These are phyloP conservation scores for Odontothrips loti DNA, from an alignment of 2,888 invertebrate species.

Conservation along the genomic window DNA sequence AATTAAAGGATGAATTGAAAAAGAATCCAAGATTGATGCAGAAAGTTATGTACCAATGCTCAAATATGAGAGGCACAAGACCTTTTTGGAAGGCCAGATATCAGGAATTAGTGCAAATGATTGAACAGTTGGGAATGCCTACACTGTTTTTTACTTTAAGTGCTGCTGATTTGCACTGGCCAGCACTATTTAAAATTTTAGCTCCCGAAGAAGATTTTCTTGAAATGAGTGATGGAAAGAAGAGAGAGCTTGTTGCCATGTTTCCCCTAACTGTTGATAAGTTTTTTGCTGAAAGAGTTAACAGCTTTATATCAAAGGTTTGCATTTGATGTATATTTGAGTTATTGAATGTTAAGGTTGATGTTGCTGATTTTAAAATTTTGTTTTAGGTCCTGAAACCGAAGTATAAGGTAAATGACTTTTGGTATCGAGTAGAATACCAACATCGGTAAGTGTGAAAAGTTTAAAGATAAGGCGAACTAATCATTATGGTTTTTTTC, in stretches of 20 bases:
- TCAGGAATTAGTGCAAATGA: conserved; percentile 34
- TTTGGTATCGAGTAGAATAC: conserved; percentile 33
- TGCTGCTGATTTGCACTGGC: no score
- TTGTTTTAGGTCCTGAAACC: neutral
- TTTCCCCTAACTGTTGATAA: conserved; percentile 33
- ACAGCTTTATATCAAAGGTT: neutral
- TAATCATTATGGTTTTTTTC: no score
- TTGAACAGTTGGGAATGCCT: conserved; percentile 34
- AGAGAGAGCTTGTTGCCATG: conserved; percentile 28
- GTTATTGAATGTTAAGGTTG: no score
- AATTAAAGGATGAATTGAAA: no score
- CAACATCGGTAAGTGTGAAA: conserved; percentile 33
- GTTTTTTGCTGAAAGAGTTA: conserved; percentile 31
- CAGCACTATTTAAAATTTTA: conserved; percentile 32
- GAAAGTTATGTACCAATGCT: conserved; percentile 33
- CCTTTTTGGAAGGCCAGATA: conserved; percentile 33
- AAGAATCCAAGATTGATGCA: neutral
- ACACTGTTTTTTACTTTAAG: conserved; percentile 36
- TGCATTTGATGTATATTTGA: no score
- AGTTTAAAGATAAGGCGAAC: no score
- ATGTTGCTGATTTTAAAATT: no score
- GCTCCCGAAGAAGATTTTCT: neutral
- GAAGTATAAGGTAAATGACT: conserved; percentile 30
- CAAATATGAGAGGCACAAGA: conserved; percentile 34
- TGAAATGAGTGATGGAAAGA: neutral